phyloP scores from a whole-genome alignment of 2,888 invertebrate genomes.

The Cerceris rybyensis region DNA sequence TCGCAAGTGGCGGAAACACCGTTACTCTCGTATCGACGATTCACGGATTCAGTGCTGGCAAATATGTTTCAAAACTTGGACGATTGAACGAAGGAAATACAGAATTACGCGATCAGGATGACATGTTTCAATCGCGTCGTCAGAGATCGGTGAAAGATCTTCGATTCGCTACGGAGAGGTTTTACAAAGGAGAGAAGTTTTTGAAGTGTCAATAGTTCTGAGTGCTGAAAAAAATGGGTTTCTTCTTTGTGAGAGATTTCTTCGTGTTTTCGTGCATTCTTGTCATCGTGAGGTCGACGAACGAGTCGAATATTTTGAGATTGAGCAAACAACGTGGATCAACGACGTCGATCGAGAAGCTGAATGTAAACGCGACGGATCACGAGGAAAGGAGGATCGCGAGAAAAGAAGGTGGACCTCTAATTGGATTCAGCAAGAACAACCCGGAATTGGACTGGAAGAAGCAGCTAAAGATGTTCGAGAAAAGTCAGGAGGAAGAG shows the following conservation, averaged over 20 bases:
- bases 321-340: conserved; percentile 62
- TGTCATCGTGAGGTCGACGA: conserved; percentile 25
- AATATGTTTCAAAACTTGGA: too few relatives aligned
- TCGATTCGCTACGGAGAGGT: too few relatives aligned
- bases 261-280: conserved; percentile 12
- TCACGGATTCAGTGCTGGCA: too few relatives aligned
- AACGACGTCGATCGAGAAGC: conserved; percentile 21
- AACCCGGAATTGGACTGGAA: conserved; percentile 80
- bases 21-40: too few relatives aligned
- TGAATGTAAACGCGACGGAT: conserved; percentile 55
- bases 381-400: conserved; percentile 30
- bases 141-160: too few relatives aligned
- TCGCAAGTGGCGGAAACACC: too few relatives aligned
- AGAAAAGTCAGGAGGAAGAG: conserved; percentile 59
- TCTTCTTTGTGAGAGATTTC: not conserved
- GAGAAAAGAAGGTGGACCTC: conserved; percentile 43
- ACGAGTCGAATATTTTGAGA: conserved; percentile 71
- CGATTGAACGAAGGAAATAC: too few relatives aligned
- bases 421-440: conserved; percentile 74
- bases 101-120: too few relatives aligned
- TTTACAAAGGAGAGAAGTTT: too few relatives aligned
- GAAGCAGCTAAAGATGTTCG: conserved; percentile 69
- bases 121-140: too few relatives aligned
- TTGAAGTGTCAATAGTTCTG: too few relatives aligned
- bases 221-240: conserved; percentile 24